A percentile compares a stretch with the other conserved stretches of the same genome.
These are phyloP conservation scores for Platygyra sinensis DNA, from an alignment of 64 coral and sea anemone genomes.

Conservation along the genomic window DNA sequence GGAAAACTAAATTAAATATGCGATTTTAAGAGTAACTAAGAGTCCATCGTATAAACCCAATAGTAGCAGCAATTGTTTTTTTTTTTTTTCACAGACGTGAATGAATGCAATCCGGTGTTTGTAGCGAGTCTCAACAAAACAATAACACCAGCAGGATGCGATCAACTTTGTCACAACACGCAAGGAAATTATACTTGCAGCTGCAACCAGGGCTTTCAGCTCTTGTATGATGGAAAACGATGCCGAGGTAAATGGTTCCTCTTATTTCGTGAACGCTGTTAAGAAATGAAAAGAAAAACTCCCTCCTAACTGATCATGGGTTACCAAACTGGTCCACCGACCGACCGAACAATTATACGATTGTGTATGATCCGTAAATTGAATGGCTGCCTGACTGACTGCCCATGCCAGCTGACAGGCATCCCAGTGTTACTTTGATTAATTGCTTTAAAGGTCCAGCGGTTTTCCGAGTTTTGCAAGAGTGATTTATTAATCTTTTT, in stretches of 20 bases:
- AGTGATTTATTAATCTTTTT: not conserved
- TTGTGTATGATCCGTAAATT: not conserved
- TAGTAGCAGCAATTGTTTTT: too few relatives aligned
- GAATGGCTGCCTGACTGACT: not conserved
- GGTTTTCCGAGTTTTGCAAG: too few relatives aligned
- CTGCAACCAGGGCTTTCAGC: not conserved
- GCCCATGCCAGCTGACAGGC: too few relatives aligned
- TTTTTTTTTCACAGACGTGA: not conserved
- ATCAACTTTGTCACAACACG: constrained; percentile 17
- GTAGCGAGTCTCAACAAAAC: not conserved
- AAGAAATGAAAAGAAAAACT: not conserved
- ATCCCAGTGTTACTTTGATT: too few relatives aligned
- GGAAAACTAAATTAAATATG: too few relatives aligned
- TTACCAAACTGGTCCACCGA: not conserved
- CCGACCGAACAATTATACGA: not conserved
- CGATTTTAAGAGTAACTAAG: too few relatives aligned
- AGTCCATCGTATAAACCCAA: too few relatives aligned
- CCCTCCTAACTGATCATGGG: too few relatives aligned
- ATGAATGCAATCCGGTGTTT: not conserved
- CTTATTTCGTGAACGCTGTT: not conserved
- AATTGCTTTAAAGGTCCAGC: too few relatives aligned
- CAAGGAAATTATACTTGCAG: constrained; percentile 8
- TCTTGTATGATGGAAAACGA: constrained; percentile 4
- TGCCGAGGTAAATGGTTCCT: not conserved
- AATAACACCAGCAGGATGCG: constrained; percentile 1